phyloP scores from a whole-genome alignment of 2,888 invertebrate species.

The Galerucella calmariensis region DNA sequence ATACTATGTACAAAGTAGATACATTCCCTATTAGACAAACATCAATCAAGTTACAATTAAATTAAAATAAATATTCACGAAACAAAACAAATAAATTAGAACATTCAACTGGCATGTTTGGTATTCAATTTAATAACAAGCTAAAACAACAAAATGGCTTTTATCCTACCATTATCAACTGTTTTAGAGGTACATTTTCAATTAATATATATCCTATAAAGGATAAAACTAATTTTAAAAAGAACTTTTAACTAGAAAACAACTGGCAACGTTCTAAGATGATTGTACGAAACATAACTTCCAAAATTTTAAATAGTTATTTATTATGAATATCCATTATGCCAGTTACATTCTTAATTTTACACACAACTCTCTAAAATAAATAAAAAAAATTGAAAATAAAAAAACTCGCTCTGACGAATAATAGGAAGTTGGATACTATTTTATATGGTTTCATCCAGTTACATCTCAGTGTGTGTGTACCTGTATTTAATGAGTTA shows the following conservation, averaged over 20 bases:
- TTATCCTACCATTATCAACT: background rate
- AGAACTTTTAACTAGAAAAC: background rate
- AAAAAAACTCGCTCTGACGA: conserved; percentile 37
- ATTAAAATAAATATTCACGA: conserved; percentile 22
- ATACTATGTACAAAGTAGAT: conserved; percentile 23
- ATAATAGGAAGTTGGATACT: conserved; percentile 41
- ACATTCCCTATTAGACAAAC: conserved; percentile 18
- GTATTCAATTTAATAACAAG: background rate
- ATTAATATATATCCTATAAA: no score
- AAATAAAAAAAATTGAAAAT: conserved; percentile 13
- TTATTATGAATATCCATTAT: background rate
- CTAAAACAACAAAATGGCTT: background rate
- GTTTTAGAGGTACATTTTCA: no score
- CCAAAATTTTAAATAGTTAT: background rate
- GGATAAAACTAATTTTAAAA: no score
- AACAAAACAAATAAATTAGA: conserved; percentile 22
- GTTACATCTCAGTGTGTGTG: conserved; percentile 41
- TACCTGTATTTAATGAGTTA: conserved; percentile 45
- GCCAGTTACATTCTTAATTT: conserved; percentile 20
- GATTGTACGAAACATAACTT: background rate
- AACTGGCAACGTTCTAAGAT: background rate
- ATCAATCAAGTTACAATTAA: conserved; percentile 14
- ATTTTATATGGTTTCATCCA: conserved; percentile 28
- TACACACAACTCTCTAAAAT: conserved; percentile 15
- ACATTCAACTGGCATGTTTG: background rate